Conservation (phyloP, 53 echinoderm and acorn worm genomes). For the Astropecten irregularis region DNA sequence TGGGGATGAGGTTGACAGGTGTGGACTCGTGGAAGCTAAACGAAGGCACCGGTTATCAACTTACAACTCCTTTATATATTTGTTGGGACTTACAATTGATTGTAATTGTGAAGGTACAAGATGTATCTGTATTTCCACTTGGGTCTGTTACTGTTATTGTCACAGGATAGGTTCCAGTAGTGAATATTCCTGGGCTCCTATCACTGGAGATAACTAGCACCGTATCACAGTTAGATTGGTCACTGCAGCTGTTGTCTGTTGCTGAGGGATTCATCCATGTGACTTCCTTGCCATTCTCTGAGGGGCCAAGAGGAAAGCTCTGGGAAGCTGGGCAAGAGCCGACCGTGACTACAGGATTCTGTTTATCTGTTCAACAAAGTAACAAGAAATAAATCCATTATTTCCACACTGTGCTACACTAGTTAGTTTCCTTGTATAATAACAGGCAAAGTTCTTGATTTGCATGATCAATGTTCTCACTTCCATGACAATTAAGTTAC, state of each 20-base stretch:
- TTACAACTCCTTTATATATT: too few relatives aligned
- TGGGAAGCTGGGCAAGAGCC: constrained; percentile 8
- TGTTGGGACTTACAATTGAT: constrained; percentile 40
- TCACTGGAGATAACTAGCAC: constrained; percentile 14
- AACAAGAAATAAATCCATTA: neutral
- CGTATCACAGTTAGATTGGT: constrained; percentile 20
- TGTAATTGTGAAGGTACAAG: constrained; percentile 38
- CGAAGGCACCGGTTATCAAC: too few relatives aligned
- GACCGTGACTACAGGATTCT: constrained; percentile 26
- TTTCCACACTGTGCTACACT: too few relatives aligned
- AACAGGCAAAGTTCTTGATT: too few relatives aligned
- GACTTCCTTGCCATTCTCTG: constrained; percentile 1
- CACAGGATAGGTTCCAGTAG: neutral
- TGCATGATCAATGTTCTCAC: too few relatives aligned
- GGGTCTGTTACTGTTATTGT: constrained; percentile 37
- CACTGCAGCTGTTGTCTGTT: constrained; percentile 53
- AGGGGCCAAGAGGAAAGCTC: neutral
- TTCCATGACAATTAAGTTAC: too few relatives aligned
- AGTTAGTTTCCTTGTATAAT: too few relatives aligned
- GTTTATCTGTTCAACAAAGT: neutral
- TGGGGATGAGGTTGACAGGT: too few relatives aligned
- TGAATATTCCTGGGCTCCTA: neutral
- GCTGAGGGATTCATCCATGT: constrained; percentile 59
- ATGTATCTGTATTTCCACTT: neutral
- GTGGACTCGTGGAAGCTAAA: too few relatives aligned